A percentile compares a stretch with the other conserved stretches of the same genome.
Conservation (phyloP, 2,888 invertebrate species). For the Dichetophora obliterata region DNA sequence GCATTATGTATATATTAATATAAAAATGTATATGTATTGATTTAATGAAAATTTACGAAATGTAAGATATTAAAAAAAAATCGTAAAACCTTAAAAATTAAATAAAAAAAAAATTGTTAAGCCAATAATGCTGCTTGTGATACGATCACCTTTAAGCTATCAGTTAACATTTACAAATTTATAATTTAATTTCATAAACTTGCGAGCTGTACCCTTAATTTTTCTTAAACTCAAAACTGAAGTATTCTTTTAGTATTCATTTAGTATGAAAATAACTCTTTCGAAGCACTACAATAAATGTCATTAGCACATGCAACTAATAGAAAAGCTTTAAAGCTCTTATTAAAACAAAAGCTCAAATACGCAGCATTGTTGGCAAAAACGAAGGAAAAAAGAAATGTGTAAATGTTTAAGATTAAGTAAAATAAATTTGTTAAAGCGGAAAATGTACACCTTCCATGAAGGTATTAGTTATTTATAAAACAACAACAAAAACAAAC, state of each 20-base stretch:
- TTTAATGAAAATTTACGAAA: slow-evolving; percentile 28
- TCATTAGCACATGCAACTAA: too few species aligned
- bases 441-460: slow-evolving; percentile 48
- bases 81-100: slow-evolving; percentile 11
- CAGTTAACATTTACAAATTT: too few species aligned
- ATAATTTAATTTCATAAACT: too few species aligned
- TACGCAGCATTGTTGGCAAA: slow-evolving; percentile 36
- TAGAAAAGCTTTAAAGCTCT: too few species aligned
- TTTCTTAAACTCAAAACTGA: too few species aligned
- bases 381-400: neutral
- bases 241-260: too few species aligned
- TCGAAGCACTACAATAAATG: too few species aligned
- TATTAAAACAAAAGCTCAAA: neutral
- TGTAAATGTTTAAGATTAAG: slow-evolving; percentile 16
- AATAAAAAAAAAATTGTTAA: slow-evolving; percentile 14
- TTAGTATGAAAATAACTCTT: too few species aligned
- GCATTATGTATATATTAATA: neutral
- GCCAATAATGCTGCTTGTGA: slow-evolving; percentile 17
- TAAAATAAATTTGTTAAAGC: slow-evolving; percentile 24
- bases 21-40: slow-evolving; percentile 14
- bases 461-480: slow-evolving; percentile 49
- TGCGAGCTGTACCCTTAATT: too few species aligned
- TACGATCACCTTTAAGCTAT: neutral
- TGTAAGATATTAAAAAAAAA: slow-evolving; percentile 10
- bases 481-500: slow-evolving; percentile 14